Percentiles rank a stretch among this genome's conserved stretches.
phyloP scores from a whole-genome alignment of 2,888 invertebrate genomes.

The Petrophora chlorosata region DNA sequence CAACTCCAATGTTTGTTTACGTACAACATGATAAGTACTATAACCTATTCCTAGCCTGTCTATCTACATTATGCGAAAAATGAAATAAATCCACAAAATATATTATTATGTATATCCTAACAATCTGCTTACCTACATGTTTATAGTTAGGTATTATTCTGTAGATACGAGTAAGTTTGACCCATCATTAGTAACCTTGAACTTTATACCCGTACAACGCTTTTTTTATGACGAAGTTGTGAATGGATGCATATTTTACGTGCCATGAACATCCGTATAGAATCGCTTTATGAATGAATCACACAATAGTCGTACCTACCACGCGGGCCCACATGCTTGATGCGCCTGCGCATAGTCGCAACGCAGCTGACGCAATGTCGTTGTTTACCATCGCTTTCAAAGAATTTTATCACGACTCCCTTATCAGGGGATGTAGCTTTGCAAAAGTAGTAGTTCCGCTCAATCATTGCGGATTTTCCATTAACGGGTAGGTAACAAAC shows the following conservation, averaged over 20 bases:
- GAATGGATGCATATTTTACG: constrained; percentile 30
- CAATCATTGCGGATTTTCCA: constrained; percentile 27
- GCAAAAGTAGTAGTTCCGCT: constrained; percentile 48
- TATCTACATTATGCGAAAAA: too few relatives aligned
- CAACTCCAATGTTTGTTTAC: too few relatives aligned
- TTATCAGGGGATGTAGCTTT: constrained; percentile 53
- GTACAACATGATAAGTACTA: too few relatives aligned
- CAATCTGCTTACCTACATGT: too few relatives aligned
- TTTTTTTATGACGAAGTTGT: constrained; percentile 15
- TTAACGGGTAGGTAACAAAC: too few relatives aligned
- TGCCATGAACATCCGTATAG: constrained; percentile 21
- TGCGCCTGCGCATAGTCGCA: constrained; percentile 15
- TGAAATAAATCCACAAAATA: too few relatives aligned
- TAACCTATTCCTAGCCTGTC: too few relatives aligned
- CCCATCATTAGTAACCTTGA: constrained; percentile 18
- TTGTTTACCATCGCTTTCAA: constrained; percentile 37
- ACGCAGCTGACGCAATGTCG: constrained; percentile 24
- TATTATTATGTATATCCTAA: too few relatives aligned
- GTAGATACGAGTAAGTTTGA: too few relatives aligned
- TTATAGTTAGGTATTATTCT: too few relatives aligned
- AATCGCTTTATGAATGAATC: constrained; percentile 25
- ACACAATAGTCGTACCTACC: constrained; percentile 19
- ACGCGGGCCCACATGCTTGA: constrained; percentile 12
- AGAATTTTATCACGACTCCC: constrained; percentile 44
- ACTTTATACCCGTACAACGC: constrained; percentile 8